Evolutionary conservation across 23 tunicate species (phyloP).

Genomic region (Trididemnum miniatum): DNA sequence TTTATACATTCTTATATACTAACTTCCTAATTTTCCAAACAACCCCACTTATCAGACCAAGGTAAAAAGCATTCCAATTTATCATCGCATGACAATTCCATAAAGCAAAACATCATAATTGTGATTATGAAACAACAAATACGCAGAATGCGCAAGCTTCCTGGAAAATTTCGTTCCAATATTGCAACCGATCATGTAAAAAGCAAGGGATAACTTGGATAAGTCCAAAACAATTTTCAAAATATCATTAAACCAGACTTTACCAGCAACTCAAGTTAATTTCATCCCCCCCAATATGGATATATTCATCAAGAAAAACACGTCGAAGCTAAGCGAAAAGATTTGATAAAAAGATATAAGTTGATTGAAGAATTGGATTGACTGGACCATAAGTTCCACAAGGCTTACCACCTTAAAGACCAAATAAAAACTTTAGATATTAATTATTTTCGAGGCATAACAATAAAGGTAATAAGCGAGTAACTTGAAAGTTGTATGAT

Average conservation of each 20-base stretch:
- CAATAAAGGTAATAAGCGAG: no score
- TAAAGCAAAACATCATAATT: neutral
- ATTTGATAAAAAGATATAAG: conserved; percentile 65
- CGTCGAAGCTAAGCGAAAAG: conserved; percentile 60
- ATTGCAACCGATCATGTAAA: no score
- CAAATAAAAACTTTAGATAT: neutral
- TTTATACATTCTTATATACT: no score
- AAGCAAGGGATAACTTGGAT: neutral
- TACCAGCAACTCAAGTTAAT: conserved; percentile 95
- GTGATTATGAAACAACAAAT: neutral
- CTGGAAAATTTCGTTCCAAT: neutral
- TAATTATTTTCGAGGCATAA: no score
- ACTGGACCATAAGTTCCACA: conserved; percentile 86
- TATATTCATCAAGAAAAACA: conserved; percentile 71
- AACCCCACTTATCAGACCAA: no score
- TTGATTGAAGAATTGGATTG: conserved; percentile 71
- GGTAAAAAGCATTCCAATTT: no score
- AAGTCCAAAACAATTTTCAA: neutral
- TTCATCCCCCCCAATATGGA: conserved; percentile 99
- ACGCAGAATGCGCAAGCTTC: neutral
- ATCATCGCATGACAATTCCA: no score
- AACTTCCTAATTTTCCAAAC: no score
- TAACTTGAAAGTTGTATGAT: no score
- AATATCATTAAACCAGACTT: neutral
- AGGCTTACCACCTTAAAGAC: conserved; percentile 47